Evolutionary conservation across 2,113 vertebrate genomes (phyloP), one percentile per base, ranked within the genome.

Genomic region (Cebus imitator): DNA sequence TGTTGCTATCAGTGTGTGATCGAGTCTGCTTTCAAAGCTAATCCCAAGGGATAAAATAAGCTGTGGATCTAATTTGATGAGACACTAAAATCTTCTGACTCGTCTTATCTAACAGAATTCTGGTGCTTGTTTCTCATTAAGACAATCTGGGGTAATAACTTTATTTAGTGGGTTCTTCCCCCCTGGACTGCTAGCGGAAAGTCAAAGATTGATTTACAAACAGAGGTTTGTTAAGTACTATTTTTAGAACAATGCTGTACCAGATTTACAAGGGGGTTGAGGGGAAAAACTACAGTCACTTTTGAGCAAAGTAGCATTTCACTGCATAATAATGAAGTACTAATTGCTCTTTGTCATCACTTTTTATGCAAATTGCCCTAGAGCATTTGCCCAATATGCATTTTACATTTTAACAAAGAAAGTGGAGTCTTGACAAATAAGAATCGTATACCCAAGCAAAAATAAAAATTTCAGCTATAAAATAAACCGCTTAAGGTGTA

Each of bases 321-420:
- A 68, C 98, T 98, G 98, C 98, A 99, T 99, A 99, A 98, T 98
- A 98, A 99, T 98, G 98, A 98, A 98, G 97, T 98, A 98, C 98
- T 99, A 99, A 99, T 98, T 99, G 98, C 97, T 99, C 98, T 98
- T 99, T 98, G 98, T 99, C 98, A 99, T 99, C 98, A 98, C 98
- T 99, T 99, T 99, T 98, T 98, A 98, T 98, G 98, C 98, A 98
- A 99, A 99, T 98, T 98, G 97, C 98, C 97, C 97, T 58, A 68
- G 93, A 98, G 97, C 97, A 97, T 98, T 99, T 98, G 98, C 97
- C 98, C 98, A 98, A 98, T 98, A 97, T 98, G 97, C 98, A 98
- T 99, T 99, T 98, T 98, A 98, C 98, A 97, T 98, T 99, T 98
- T 98, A 98, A 98, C 98, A 99, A 99, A 99, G 98, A 98, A 98